phyloP scores from a whole-genome alignment of 2,113 vertebrate genomes.

The Amphiprion ocellaris region DNA sequence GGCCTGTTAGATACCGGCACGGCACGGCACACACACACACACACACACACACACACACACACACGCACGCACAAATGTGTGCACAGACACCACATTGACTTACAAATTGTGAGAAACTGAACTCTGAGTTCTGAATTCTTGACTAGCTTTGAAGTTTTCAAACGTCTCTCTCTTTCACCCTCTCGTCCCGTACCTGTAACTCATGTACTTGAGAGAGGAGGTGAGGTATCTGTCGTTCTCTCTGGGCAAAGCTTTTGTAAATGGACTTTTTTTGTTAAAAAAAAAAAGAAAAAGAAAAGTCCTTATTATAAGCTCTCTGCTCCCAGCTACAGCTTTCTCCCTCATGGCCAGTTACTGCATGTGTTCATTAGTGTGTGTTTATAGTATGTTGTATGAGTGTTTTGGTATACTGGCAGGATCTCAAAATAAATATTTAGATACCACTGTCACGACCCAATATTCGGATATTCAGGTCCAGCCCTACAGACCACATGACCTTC shows the following conservation, averaged over 20 bases:
- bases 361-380: background rate
- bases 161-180: conserved; percentile 48
- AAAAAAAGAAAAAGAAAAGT: background rate
- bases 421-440: too few species aligned
- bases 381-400: background rate
- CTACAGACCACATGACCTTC: too few species aligned
- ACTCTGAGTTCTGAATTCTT: conserved; percentile 68
- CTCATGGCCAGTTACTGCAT: background rate
- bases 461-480: too few species aligned
- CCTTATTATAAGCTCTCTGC: background rate
- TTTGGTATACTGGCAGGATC: background rate
- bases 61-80: conserved; percentile 5
- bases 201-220: conserved; percentile 9
- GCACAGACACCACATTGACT: conserved; percentile 54
- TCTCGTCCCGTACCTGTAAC: conserved; percentile 35
- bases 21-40: background rate
- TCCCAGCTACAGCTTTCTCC: background rate
- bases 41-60: conserved; percentile 1
- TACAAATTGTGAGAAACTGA: conserved; percentile 69
- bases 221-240: conserved; percentile 19
- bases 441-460: too few species aligned
- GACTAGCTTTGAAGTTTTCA: conserved; percentile 73
- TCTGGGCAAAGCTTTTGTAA: conserved; percentile 18
- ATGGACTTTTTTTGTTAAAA: background rate
- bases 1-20: conserved; percentile 8